Evolutionary conservation across 92 coral and sea anemone species (phyloP).

Genomic region (Porites cylindrica): DNA sequence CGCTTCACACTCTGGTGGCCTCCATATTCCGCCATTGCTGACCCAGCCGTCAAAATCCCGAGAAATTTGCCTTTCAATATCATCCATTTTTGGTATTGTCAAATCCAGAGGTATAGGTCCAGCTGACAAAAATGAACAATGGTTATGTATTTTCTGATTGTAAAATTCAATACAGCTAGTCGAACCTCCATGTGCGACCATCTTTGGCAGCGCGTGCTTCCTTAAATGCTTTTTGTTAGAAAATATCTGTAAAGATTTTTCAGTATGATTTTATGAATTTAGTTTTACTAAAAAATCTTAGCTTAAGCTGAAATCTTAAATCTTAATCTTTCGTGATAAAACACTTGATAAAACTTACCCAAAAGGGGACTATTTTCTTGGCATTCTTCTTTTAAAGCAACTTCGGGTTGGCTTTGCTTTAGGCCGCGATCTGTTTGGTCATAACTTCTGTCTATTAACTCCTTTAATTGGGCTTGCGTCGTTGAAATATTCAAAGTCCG

Average conservation of each 20-base stretch:
- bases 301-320: no score
- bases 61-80: constrained; percentile 72
- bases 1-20: constrained; percentile 86
- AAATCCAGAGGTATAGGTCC: constrained; percentile 76
- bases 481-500: neutral
- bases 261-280: no score
- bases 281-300: no score
- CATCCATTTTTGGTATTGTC: constrained; percentile 80
- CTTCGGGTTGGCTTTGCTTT: neutral
- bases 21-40: constrained; percentile 86
- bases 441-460: no score
- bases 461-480: neutral
- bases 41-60: constrained; percentile 85
- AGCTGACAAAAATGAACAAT: constrained; percentile 44
- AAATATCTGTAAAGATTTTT: no score
- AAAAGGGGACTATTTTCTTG: neutral
- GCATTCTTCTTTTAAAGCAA: neutral
- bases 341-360: neutral
- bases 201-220: no score
- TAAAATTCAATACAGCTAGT: no score
- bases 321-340: no score
- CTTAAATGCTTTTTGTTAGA: no score
- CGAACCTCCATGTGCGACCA: no score
- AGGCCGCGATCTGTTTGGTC: neutral
- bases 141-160: no score